Conservation (phyloP, 2,888 invertebrate genomes). For the Caenorhabditis becei region DNA sequence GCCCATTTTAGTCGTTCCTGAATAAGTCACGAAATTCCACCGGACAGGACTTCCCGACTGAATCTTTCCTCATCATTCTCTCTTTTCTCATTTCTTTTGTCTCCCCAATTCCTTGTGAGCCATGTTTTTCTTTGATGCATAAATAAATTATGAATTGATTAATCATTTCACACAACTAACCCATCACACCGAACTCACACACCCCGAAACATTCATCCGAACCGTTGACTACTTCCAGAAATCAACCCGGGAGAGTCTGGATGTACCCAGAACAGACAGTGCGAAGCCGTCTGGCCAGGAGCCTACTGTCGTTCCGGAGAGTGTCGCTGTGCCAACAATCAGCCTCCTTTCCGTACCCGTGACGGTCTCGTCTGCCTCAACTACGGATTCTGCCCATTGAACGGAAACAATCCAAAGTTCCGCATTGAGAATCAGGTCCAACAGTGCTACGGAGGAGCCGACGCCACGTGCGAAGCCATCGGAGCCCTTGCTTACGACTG, state of each 20-base stretch:
- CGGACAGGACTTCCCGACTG: conserved; percentile 2
- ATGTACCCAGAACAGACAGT: conserved; percentile 80
- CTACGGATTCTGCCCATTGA: conserved; percentile 81
- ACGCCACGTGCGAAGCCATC: conserved; percentile 81
- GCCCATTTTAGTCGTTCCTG: conserved; percentile 20
- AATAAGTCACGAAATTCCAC: conserved; percentile 14
- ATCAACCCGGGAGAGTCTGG: conserved; percentile 81
- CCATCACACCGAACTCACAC: neutral
- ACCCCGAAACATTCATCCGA: neutral
- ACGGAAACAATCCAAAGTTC: conserved; percentile 81
- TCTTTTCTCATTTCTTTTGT: conserved; percentile 2
- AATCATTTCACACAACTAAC: neutral
- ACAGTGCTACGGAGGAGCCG: conserved; percentile 80
- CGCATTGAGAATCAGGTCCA: conserved; percentile 81
- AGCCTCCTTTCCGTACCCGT: conserved; percentile 80
- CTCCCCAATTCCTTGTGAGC: conserved; percentile 31
- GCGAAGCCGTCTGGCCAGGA: conserved; percentile 81
- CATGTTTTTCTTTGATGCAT: conserved; percentile 42
- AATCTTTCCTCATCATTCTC: conserved; percentile 6
- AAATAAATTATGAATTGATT: conserved; percentile 68
- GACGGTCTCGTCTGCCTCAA: conserved; percentile 79
- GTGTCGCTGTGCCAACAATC: conserved; percentile 81
- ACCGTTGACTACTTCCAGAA: conserved; percentile 67
- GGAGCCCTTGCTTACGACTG: conserved; percentile 81
- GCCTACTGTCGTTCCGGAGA: conserved; percentile 80